Percentiles rank a stretch among this genome's conserved stretches.
Evolutionary conservation across 2,888 invertebrate genomes (phyloP).

Genomic region (Zygogramma bicolorata): DNA sequence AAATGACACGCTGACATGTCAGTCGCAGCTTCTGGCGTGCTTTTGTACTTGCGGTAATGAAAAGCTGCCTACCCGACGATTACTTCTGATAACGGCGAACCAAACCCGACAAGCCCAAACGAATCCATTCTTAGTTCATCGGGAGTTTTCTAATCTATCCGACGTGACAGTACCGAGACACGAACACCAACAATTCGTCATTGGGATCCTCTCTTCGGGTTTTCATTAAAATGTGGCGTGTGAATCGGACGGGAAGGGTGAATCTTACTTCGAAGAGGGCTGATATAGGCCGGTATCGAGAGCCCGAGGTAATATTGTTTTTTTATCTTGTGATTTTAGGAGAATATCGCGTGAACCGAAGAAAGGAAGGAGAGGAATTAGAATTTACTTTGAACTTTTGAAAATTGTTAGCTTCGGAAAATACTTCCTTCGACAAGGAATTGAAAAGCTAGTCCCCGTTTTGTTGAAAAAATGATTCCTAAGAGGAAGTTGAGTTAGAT

Average conservation of each 20-base stretch:
- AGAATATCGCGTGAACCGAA: too few relatives aligned
- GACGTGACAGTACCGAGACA: constrained; percentile 38
- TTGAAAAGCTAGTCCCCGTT: too few relatives aligned
- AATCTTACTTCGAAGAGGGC: not conserved
- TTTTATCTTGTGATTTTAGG: too few relatives aligned
- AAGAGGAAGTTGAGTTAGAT: too few relatives aligned
- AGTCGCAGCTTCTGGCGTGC: constrained; percentile 43
- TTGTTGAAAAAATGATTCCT: too few relatives aligned
- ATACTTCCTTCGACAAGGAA: too few relatives aligned
- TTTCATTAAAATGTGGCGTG: constrained; percentile 6
- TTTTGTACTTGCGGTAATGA: constrained; percentile 51
- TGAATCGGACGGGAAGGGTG: not conserved
- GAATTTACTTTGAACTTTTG: too few relatives aligned
- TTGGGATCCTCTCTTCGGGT: constrained; percentile 5
- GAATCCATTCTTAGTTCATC: constrained; percentile 40
- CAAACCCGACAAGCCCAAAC: constrained; percentile 34
- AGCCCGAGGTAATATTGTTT: too few relatives aligned
- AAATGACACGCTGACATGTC: constrained; percentile 50
- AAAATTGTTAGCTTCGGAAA: too few relatives aligned
- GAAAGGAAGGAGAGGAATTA: too few relatives aligned
- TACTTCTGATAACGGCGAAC: constrained; percentile 44
- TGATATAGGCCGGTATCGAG: not conserved
- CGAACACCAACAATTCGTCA: constrained; percentile 34
- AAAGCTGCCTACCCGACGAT: constrained; percentile 43
- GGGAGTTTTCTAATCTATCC: constrained; percentile 42